Evolutionary conservation across 2,888 invertebrate species (phyloP), one percentile per base, ranked within the genome.

Genomic region (Eupithecia subfuscata): DNA sequence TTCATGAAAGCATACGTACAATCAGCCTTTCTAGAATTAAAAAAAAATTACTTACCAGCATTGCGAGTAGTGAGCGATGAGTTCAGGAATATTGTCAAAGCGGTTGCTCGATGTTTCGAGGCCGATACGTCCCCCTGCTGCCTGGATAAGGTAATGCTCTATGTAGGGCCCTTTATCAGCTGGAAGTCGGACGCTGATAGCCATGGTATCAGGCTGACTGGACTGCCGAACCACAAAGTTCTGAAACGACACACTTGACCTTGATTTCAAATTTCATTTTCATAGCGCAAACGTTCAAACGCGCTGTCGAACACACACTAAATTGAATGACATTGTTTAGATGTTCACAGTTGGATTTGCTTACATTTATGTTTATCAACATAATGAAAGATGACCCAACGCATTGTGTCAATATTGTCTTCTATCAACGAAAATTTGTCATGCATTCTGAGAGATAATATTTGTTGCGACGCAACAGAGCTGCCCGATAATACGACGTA

Each of bases 151-250:
- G 95, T 99, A 99, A 93, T 99, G 99, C 89, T 99, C 99, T 87
- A 99, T 98, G 91, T 98, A 98, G 12, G 98, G 98, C 2, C 98
- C 98, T 86, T 97, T 98, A 85, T 97, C 97, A 30, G 97, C 96
- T 0, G 98, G 98, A 79, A 98, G 95, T 16, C 98, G 97, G 69
- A 99, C 98, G 69, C 98, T 98, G 81, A 99, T 96, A 63, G 99
- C 99, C 98, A 99, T 98, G 73, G 99, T 98, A 84, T 98, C 97
- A 64, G 97, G 96, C 90, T 98, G 98, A 86, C 98, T 98, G 64
- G 99, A 99, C 88, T 98, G 98, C 69, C 99, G 96, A 60, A 99
- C 99, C 71, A 99, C 98, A 88, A 99, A 99, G 88, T 98, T 98
- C 98, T 98, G 95, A 40, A 96, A 89, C 52, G 25, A 64, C 1